Percentiles rank a stretch among this genome's conserved stretches.
These are phyloP conservation scores for Spermophilus dauricus DNA, from an alignment of 2,113 vertebrate genomes.

Conservation along the genomic window DNA sequence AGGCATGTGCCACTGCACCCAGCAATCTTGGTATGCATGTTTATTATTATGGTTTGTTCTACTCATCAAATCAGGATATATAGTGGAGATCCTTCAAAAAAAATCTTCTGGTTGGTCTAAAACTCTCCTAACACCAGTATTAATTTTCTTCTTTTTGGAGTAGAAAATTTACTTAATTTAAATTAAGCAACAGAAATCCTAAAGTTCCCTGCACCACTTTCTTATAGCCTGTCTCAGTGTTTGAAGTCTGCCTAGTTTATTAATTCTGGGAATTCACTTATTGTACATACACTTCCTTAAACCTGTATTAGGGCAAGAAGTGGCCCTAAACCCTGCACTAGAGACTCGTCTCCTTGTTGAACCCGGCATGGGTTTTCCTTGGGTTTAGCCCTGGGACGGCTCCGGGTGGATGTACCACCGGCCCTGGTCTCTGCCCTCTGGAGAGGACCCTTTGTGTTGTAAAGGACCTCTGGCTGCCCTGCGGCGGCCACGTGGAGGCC, in stretches of 20 bases:
- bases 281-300: not conserved
- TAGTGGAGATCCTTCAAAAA: not conserved
- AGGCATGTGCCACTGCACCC: no score
- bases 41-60: not conserved
- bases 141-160: not conserved
- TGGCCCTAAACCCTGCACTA: not conserved
- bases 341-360: not conserved
- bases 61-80: not conserved
- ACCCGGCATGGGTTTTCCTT: not conserved
- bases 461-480: rapidly evolving
- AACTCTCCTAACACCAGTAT: not conserved
- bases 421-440: not conserved
- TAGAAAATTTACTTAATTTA: not conserved
- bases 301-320: no score
- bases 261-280: not conserved
- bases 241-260: not conserved
- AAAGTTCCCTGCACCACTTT: not conserved
- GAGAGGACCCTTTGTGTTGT: not conserved
- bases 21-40: not conserved
- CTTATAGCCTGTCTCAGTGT: not conserved
- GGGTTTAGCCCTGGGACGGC: not conserved
- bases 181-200: not conserved
- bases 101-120: not conserved
- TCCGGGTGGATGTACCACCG: no score
- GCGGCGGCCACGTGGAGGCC: not conserved